These are phyloP conservation scores for Deilephila porcellus DNA, from an alignment of 2,888 invertebrate genomes.

Conservation along the genomic window DNA sequence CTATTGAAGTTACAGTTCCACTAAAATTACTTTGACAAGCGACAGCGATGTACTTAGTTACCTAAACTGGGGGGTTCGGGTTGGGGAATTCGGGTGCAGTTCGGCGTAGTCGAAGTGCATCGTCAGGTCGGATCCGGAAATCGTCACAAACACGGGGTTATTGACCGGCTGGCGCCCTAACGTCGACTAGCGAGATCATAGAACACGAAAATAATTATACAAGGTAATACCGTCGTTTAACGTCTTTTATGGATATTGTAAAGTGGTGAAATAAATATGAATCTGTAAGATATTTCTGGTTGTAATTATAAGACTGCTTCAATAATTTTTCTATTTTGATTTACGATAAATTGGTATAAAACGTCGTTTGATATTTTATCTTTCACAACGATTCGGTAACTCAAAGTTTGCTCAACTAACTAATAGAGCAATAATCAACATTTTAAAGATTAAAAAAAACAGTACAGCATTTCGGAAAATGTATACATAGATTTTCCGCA, in stretches of 20 bases:
- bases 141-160: constrained; percentile 73
- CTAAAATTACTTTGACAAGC: constrained; percentile 13
- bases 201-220: constrained; percentile 10
- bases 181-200: constrained; percentile 44
- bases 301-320: neutral
- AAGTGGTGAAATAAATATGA: neutral
- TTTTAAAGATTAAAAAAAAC: too few relatives aligned
- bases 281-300: neutral
- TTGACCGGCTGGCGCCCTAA: constrained; percentile 68
- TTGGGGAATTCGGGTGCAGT: constrained; percentile 55
- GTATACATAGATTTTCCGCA: too few relatives aligned
- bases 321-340: too few relatives aligned
- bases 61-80: constrained; percentile 50
- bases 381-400: too few relatives aligned
- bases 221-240: constrained; percentile 22
- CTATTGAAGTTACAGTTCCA: neutral
- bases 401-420: too few relatives aligned
- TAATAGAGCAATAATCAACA: too few relatives aligned
- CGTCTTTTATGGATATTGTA: neutral
- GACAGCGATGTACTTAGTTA: neutral
- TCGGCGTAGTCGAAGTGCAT: constrained; percentile 68
- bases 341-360: too few relatives aligned
- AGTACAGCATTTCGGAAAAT: too few relatives aligned
- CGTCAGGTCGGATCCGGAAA: constrained; percentile 69
- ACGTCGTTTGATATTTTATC: too few relatives aligned